Evolutionary conservation across 1,140 invertebrate species (phyloP).

Genomic region (Triops cancriformis): DNA sequence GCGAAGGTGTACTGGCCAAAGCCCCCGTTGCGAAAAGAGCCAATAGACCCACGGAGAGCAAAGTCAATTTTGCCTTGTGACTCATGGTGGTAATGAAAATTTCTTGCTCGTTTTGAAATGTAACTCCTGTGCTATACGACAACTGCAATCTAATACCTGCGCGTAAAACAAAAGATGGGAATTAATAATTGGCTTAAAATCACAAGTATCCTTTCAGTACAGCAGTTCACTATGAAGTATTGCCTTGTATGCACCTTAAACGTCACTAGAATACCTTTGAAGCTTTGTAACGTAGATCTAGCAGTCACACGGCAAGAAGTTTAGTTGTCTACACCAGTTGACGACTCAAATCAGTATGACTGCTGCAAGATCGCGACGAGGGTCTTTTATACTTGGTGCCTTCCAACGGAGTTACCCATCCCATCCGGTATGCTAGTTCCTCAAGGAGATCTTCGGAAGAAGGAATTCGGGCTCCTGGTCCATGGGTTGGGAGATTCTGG

Average conservation of each 20-base stretch:
- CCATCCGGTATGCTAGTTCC: neutral
- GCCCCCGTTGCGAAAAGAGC: conserved; percentile 14
- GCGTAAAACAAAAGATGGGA: neutral
- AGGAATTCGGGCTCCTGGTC: neutral
- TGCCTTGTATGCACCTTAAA: too few relatives aligned
- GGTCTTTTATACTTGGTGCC: neutral
- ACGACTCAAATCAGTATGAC: neutral
- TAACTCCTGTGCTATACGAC: neutral
- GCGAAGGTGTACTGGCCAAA: conserved; percentile 9
- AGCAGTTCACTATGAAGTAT: too few relatives aligned
- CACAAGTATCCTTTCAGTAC: neutral
- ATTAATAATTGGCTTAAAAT: neutral
- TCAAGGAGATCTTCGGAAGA: neutral
- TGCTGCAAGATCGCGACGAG: neutral
- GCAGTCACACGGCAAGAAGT: neutral
- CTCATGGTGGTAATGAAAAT: neutral
- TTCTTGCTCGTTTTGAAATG: neutral
- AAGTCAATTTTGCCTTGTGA: conserved; percentile 1
- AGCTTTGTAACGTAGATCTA: neutral
- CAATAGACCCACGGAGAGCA: neutral
- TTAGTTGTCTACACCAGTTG: neutral
- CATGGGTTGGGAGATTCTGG: neutral
- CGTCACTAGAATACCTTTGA: neutral
- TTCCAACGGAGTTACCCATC: conserved; percentile 1
- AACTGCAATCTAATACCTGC: neutral